Evolutionary conservation across 2,888 invertebrate genomes (phyloP).

Genomic region (Coenonympha arcania): DNA sequence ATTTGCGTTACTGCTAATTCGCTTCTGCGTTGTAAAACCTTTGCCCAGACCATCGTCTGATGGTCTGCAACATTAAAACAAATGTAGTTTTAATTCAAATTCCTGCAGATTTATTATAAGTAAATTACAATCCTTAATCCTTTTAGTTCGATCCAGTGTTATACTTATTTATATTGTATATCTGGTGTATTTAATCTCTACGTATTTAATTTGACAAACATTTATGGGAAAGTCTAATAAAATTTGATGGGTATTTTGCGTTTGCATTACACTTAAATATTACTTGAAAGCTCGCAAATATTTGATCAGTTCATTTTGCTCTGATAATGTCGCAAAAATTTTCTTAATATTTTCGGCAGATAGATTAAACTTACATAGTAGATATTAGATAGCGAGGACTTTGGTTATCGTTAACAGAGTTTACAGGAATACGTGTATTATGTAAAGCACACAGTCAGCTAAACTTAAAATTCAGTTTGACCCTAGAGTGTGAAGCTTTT

Average conservation of each 20-base stretch:
- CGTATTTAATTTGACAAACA: not conserved
- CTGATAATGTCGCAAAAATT: not conserved
- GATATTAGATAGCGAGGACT: not conserved
- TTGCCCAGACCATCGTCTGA: not conserved
- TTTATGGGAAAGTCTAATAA: constrained; percentile 16
- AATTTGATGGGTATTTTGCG: constrained; percentile 4
- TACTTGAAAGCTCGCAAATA: constrained; percentile 6
- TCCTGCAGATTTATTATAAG: too few species aligned
- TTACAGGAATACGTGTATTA: too few species aligned
- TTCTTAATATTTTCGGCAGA: constrained; percentile 1
- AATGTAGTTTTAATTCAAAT: too few species aligned
- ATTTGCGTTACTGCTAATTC: constrained; percentile 2
- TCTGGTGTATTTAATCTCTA: not conserved
- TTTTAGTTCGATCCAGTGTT: too few species aligned
- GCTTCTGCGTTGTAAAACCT: not conserved
- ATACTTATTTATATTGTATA: too few species aligned
- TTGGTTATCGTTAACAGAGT: not conserved
- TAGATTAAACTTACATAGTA: not conserved
- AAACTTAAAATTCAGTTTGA: too few species aligned
- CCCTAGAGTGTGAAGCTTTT: too few species aligned
- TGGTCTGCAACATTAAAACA: not conserved
- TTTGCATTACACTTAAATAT: constrained; percentile 2
- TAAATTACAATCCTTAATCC: too few species aligned
- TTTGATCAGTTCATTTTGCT: not conserved
- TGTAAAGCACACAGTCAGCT: too few species aligned